Evolutionary conservation across 2,113 vertebrate species (phyloP).

Genomic region (Seriola rivoliana): DNA sequence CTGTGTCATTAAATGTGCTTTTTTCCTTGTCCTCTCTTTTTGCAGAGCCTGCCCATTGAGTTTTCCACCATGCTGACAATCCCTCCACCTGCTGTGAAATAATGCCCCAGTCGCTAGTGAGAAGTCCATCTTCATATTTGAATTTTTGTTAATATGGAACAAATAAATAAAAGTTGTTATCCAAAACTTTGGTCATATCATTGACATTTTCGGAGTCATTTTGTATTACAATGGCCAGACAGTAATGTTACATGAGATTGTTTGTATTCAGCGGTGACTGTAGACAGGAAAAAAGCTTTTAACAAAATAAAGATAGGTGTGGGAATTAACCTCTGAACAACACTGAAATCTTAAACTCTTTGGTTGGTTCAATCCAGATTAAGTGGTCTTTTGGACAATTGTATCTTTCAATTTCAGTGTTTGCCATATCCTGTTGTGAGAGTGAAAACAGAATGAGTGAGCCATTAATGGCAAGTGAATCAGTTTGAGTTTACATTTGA

Average conservation of each 20-base stretch:
- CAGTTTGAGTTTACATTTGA: slow-evolving; percentile 59
- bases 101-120: slow-evolving; percentile 25
- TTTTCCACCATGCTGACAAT: slow-evolving; percentile 40
- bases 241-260: no score
- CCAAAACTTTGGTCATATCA: not conserved
- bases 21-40: slow-evolving; percentile 1
- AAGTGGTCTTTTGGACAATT: not conserved
- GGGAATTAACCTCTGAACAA: not conserved
- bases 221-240: not conserved
- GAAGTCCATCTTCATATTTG: slow-evolving; percentile 60
- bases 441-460: slow-evolving; percentile 32
- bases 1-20: not conserved
- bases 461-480: slow-evolving; percentile 42
- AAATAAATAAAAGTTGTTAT: slow-evolving; percentile 77
- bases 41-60: slow-evolving; percentile 81
- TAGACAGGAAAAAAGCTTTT: not conserved
- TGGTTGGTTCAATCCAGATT: not conserved
- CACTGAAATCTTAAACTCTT: not conserved
- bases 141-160: slow-evolving; percentile 81
- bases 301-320: not conserved
- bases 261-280: not conserved
- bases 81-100: slow-evolving; percentile 66
- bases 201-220: not conserved
- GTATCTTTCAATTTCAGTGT: not conserved
- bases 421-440: not conserved